These are phyloP conservation scores for Hystrix cristata DNA, from an alignment of 2,113 vertebrate species.

Conservation along the genomic window DNA sequence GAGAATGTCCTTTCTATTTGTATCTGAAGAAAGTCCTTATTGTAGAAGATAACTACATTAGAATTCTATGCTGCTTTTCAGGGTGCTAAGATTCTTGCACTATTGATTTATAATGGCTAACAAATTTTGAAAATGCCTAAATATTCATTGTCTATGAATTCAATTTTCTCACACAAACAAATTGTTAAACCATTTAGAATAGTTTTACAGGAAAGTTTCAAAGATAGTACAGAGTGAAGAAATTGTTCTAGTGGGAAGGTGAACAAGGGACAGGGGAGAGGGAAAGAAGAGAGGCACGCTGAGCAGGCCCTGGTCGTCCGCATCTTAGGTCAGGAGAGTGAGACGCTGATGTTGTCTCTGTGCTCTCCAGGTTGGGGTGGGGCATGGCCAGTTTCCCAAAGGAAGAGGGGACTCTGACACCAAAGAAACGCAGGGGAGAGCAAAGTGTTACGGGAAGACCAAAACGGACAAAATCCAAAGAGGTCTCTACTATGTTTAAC, in stretches of 20 bases:
- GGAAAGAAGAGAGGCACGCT: too few relatives aligned
- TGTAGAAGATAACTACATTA: neutral
- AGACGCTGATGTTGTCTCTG: neutral
- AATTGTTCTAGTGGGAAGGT: too few relatives aligned
- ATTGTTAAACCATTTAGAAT: neutral
- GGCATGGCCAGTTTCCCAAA: neutral
- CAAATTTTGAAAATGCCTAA: conserved; percentile 15
- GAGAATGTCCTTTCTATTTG: conserved; percentile 26
- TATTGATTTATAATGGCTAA: neutral
- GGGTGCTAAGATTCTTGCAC: neutral
- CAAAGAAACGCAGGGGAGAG: neutral
- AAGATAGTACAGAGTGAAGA: neutral
- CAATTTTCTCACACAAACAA: neutral
- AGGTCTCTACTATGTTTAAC: neutral
- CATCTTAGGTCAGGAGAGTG: neutral
- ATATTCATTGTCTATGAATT: neutral
- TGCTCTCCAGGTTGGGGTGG: neutral
- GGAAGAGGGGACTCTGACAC: neutral
- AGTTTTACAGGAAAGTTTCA: neutral
- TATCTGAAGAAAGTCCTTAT: neutral
- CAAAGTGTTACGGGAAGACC: neutral
- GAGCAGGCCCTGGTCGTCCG: neutral
- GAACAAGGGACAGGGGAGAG: too few relatives aligned
- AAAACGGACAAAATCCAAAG: neutral
- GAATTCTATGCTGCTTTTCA: neutral